These are phyloP conservation scores for Phania funesta DNA, from an alignment of 2,888 invertebrate species.

Conservation along the genomic window DNA sequence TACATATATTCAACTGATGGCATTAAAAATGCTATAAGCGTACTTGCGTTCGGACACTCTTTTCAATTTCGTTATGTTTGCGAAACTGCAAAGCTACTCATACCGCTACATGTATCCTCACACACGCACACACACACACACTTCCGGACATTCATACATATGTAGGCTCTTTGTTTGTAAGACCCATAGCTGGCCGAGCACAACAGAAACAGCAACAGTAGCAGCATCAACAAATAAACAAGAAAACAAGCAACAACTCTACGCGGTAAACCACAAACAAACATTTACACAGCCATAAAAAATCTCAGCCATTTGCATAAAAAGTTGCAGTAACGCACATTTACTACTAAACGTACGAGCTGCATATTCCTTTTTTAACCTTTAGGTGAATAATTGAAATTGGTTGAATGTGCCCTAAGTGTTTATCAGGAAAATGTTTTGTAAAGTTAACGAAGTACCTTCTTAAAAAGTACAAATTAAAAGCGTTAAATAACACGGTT, in stretches of 20 bases:
- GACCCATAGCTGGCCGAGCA: neutral
- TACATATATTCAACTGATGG: constrained; percentile 40
- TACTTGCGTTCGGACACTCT: constrained; percentile 58
- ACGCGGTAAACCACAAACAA: constrained; percentile 67
- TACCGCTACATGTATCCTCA: neutral
- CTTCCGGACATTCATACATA: too few species aligned
- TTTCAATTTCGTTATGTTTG: constrained; percentile 62
- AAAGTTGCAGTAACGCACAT: neutral
- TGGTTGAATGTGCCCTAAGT: neutral
- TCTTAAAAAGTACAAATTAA: too few species aligned
- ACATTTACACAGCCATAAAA: neutral
- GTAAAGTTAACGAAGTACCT: too few species aligned
- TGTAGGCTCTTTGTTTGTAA: constrained; percentile 26
- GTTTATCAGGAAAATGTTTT: too few species aligned
- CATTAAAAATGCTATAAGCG: constrained; percentile 64
- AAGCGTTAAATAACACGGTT: too few species aligned
- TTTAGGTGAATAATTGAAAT: neutral
- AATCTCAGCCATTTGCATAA: neutral
- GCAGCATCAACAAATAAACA: constrained; percentile 13
- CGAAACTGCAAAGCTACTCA: constrained; percentile 38
- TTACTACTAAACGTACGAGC: neutral
- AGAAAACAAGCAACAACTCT: constrained; percentile 63
- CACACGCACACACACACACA: neutral
- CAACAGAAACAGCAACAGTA: constrained; percentile 25
- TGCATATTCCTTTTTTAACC: constrained; percentile 13